These are phyloP conservation scores for Thomomys bottae DNA, from an alignment of 2,113 vertebrate genomes.

Conservation along the genomic window DNA sequence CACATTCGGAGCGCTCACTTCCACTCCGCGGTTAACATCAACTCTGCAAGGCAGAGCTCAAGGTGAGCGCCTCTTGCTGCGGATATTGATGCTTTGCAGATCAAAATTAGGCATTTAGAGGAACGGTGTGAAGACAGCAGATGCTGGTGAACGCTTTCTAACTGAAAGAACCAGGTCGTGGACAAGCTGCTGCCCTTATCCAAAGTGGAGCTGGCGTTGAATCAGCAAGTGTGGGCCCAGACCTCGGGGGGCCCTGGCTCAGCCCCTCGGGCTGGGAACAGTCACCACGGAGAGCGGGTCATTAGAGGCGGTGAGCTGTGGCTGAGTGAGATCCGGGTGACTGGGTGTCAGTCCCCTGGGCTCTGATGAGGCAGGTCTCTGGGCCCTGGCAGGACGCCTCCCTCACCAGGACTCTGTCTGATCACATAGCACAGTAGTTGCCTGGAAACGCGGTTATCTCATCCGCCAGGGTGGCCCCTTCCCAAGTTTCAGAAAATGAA, in stretches of 20 bases:
- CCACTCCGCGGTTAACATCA: neutral
- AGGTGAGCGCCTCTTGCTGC: too few relatives aligned
- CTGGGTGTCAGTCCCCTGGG: conserved; percentile 51
- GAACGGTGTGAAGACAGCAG: neutral
- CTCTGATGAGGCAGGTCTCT: conserved; percentile 22
- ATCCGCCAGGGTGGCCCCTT: conserved; percentile 82
- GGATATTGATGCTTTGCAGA: neutral
- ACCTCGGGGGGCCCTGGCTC: neutral
- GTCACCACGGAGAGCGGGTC: neutral
- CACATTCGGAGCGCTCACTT: neutral
- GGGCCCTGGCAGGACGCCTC: conserved; percentile 52
- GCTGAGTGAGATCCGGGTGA: conserved; percentile 56
- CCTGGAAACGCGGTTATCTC: conserved; percentile 80
- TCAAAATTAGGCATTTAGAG: neutral
- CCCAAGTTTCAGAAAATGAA: conserved; percentile 84
- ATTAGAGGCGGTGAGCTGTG: conserved; percentile 52
- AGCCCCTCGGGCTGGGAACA: neutral
- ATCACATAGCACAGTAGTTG: conserved; percentile 78
- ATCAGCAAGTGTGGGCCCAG: neutral
- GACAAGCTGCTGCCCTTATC: neutral
- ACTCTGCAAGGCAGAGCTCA: fast-evolving
- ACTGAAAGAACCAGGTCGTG: neutral
- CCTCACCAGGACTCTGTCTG: conserved; percentile 62
- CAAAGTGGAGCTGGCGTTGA: too few relatives aligned
- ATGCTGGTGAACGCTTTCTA: neutral